Conservation (phyloP, 2,113 vertebrate species). For the Chlorodrepanis virens region DNA sequence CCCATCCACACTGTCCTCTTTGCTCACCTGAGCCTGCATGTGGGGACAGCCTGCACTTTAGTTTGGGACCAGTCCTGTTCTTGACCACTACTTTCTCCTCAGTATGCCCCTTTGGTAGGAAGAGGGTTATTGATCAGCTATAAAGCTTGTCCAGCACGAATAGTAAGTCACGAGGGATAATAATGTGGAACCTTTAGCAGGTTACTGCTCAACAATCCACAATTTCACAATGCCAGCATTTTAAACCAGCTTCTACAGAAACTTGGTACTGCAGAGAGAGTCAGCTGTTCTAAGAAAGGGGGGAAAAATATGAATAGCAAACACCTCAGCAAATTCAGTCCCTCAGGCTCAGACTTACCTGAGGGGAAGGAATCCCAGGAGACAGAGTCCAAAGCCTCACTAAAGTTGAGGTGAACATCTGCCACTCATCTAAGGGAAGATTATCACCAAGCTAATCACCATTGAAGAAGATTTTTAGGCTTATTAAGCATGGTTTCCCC, state of each 20-base stretch:
- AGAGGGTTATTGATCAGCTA: background rate
- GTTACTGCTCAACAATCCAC: background rate
- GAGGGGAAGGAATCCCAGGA: background rate
- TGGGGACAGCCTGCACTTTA: background rate
- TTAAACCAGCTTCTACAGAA: background rate
- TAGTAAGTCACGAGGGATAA: background rate
- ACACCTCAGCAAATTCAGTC: background rate
- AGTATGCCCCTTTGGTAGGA: background rate
- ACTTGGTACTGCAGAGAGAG: background rate
- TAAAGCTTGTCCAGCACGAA: background rate
- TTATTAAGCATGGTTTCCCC: background rate
- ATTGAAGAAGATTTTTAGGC: background rate
- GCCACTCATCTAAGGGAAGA: background rate
- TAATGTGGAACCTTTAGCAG: background rate
- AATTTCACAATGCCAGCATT: background rate
- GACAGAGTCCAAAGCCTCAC: background rate
- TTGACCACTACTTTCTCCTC: background rate
- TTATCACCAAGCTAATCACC: background rate
- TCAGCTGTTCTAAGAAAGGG: background rate
- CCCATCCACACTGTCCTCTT: background rate
- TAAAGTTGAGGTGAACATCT: background rate
- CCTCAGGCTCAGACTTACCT: background rate
- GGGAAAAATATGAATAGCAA: background rate
- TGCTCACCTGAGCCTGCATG: background rate
- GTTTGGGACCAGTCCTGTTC: background rate